phyloP scores from a whole-genome alignment of 2,113 vertebrate species.

The Natator depressus region DNA sequence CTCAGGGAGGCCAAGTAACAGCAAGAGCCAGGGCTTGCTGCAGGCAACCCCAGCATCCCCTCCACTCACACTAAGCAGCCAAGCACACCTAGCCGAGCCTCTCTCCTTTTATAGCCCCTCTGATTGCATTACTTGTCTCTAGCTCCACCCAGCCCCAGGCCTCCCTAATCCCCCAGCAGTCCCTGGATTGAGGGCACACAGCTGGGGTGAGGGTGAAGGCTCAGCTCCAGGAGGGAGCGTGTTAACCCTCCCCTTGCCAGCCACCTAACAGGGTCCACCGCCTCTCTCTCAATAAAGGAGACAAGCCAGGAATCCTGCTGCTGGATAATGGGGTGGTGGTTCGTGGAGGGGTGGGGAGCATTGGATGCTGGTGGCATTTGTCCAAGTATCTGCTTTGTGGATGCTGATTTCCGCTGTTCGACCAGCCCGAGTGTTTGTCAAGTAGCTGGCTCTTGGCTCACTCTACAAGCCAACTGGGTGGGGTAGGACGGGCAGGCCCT shows the following conservation, averaged over 20 bases:
- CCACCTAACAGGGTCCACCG: background rate
- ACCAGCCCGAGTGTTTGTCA: background rate
- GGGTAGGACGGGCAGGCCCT: background rate
- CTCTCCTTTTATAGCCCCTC: background rate
- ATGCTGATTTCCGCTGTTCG: rapidly evolving
- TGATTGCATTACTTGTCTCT: background rate
- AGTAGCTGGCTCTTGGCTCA: background rate
- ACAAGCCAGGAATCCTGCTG: background rate
- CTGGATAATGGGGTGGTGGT: background rate
- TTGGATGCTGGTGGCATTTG: background rate
- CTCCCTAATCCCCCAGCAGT: background rate
- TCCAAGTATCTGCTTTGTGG: background rate
- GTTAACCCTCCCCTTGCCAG: background rate
- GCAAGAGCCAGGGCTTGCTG: no score
- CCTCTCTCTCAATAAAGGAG: background rate
- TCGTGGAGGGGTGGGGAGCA: background rate
- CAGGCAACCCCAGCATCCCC: background rate
- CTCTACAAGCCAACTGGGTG: background rate
- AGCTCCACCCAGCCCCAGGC: background rate
- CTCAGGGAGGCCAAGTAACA: background rate
- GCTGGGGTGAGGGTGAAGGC: background rate
- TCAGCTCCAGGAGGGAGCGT: background rate
- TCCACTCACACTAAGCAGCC: rapidly evolving
- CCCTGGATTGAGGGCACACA: background rate
- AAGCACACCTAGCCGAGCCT: rapidly evolving